Conservation (phyloP, 2,113 vertebrate genomes). For the Pelusios castaneus region DNA sequence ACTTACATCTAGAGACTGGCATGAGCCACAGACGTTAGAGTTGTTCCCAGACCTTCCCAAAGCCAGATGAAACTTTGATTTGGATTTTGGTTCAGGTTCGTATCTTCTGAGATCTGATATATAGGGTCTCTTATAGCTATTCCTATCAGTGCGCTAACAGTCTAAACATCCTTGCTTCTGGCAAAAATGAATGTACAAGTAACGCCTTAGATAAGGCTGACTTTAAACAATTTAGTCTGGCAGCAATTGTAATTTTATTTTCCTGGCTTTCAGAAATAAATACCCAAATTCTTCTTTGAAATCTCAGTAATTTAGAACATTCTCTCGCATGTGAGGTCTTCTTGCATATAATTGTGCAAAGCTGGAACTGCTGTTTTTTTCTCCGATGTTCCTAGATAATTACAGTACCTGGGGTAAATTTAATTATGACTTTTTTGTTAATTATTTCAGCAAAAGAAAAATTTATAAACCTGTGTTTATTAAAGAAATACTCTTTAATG, state of each 20-base stretch:
- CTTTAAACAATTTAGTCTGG: constrained; percentile 70
- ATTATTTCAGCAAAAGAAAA: constrained; percentile 79
- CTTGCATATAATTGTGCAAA: constrained; percentile 58
- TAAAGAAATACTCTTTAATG: constrained; percentile 59
- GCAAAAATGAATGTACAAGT: constrained; percentile 63
- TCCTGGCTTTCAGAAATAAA: constrained; percentile 61
- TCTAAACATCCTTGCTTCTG: constrained; percentile 52
- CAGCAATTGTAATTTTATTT: constrained; percentile 57
- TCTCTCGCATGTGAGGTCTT: constrained; percentile 72
- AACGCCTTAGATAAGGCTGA: constrained; percentile 59
- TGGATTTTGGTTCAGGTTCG: constrained; percentile 50
- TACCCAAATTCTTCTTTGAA: constrained; percentile 64
- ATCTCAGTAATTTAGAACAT: constrained; percentile 70
- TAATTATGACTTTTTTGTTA: constrained; percentile 79
- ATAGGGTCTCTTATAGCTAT: constrained; percentile 55
- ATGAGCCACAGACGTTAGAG: not conserved
- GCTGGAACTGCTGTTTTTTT: constrained; percentile 72
- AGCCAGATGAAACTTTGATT: constrained; percentile 49
- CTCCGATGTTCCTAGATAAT: constrained; percentile 69
- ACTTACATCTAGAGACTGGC: not conserved
- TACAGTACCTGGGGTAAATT: constrained; percentile 55
- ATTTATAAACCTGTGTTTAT: constrained; percentile 70
- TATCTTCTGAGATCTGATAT: constrained; percentile 41
- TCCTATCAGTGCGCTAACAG: constrained; percentile 57
- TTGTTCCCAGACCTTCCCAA: constrained; percentile 45